Evolutionary conservation across 2,797 vertebrate genomes (phyloP).

Genomic region (Tachyglossus aculeatus): DNA sequence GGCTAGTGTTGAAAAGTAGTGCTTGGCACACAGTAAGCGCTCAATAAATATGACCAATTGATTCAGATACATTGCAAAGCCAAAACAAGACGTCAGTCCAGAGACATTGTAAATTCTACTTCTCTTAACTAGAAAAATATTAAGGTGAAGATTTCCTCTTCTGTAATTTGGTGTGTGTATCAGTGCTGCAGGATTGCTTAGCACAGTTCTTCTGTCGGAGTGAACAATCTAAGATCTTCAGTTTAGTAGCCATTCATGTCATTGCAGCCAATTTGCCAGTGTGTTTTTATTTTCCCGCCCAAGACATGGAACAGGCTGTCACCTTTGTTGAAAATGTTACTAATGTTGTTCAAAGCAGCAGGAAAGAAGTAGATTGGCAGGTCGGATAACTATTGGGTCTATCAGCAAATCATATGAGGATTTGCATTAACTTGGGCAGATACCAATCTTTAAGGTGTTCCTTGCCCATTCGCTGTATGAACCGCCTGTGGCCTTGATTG

Average conservation of each 20-base stretch:
- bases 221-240: neutral
- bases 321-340: neutral
- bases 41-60: too few relatives aligned
- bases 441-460: neutral
- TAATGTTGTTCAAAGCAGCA: neutral
- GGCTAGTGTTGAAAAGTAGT: too few relatives aligned
- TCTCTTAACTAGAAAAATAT: too few relatives aligned
- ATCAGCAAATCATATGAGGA: neutral
- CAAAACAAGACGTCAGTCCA: too few relatives aligned
- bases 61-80: too few relatives aligned
- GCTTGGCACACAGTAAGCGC: too few relatives aligned
- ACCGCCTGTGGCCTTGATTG: too few relatives aligned
- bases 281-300: neutral
- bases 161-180: neutral
- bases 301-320: neutral
- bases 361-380: neutral
- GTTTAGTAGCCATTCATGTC: neutral
- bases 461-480: neutral
- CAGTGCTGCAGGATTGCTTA: neutral
- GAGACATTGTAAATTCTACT: too few relatives aligned
- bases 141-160: too few relatives aligned
- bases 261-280: neutral
- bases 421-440: neutral
- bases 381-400: accelerated
- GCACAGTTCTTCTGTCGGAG: neutral